phyloP scores from a whole-genome alignment of 1,140 invertebrate species.

The Drosophila setifemur region DNA sequence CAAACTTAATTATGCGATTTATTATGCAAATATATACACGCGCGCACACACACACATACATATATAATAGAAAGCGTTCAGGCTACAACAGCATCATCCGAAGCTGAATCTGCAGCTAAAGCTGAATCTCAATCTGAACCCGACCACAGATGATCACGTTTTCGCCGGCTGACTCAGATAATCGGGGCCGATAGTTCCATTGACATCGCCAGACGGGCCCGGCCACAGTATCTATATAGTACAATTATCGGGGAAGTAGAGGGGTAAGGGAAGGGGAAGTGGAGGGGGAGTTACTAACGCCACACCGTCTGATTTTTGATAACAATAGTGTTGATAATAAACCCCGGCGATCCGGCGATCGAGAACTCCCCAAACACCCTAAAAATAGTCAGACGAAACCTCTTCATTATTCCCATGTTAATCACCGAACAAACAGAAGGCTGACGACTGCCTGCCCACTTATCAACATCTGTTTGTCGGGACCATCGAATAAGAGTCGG shows the following conservation, averaged over 20 bases:
- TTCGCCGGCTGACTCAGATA: slow-evolving; percentile 56
- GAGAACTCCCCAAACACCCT: slow-evolving; percentile 40
- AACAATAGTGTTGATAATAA: slow-evolving; percentile 31
- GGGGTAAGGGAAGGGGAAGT: too few relatives aligned
- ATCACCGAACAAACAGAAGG: slow-evolving; percentile 44
- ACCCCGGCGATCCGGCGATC: background rate
- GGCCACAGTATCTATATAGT: slow-evolving; percentile 2
- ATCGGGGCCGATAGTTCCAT: slow-evolving; percentile 44
- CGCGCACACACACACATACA: slow-evolving; percentile 11
- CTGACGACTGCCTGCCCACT: too few relatives aligned
- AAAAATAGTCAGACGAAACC: slow-evolving; percentile 35
- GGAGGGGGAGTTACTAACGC: slow-evolving; percentile 9
- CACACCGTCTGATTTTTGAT: slow-evolving; percentile 42
- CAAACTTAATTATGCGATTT: slow-evolving; percentile 77
- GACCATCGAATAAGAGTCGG: background rate
- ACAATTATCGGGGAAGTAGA: slow-evolving; percentile 18
- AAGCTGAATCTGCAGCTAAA: slow-evolving; percentile 20
- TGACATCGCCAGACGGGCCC: slow-evolving; percentile 45
- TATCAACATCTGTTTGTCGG: slow-evolving; percentile 13
- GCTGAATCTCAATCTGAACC: slow-evolving; percentile 25
- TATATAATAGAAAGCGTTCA: slow-evolving; percentile 56
- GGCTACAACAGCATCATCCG: slow-evolving; percentile 31
- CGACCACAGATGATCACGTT: slow-evolving; percentile 70
- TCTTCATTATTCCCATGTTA: slow-evolving; percentile 35
- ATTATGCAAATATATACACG: slow-evolving; percentile 67